Conservation (phyloP, 2,797 vertebrate species). For the Geotrypetes seraphini region DNA sequence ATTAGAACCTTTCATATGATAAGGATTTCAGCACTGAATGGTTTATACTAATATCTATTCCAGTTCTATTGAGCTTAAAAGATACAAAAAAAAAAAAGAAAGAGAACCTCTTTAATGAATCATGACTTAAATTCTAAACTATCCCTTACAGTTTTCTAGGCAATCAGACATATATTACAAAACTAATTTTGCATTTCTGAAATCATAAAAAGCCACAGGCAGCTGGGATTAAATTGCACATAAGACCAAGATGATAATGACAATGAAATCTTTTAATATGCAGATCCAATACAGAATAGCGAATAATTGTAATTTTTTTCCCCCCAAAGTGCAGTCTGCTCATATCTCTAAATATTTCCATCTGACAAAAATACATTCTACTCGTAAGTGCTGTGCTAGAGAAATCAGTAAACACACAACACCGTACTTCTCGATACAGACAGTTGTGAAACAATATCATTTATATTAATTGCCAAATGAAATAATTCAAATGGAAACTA, state of each 20-base stretch:
- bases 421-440: too few relatives aligned
- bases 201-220: conserved; percentile 14
- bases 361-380: too few relatives aligned
- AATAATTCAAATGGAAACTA: too few relatives aligned
- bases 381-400: too few relatives aligned
- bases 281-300: conserved; percentile 14
- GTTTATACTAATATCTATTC: conserved; percentile 9
- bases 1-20: too few relatives aligned
- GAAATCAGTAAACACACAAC: too few relatives aligned
- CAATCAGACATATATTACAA: conserved; percentile 19
- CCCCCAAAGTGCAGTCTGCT: too few relatives aligned
- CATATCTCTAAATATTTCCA: too few relatives aligned
- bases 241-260: conserved; percentile 14
- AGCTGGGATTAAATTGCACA: conserved; percentile 25
- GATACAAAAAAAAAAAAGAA: conserved; percentile 18
- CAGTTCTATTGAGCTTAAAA: conserved; percentile 1
- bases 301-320: conserved; percentile 6
- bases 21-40: too few relatives aligned
- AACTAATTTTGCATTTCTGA: conserved; percentile 12
- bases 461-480: too few relatives aligned
- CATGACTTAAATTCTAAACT: conserved; percentile 19
- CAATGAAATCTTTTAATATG: conserved; percentile 28
- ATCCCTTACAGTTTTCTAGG: conserved; percentile 14
- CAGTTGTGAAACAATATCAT: too few relatives aligned
- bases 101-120: conserved; percentile 10